These are phyloP conservation scores for Psittacula derbiana DNA, from an alignment of 2,797 vertebrate species.

Conservation along the genomic window DNA sequence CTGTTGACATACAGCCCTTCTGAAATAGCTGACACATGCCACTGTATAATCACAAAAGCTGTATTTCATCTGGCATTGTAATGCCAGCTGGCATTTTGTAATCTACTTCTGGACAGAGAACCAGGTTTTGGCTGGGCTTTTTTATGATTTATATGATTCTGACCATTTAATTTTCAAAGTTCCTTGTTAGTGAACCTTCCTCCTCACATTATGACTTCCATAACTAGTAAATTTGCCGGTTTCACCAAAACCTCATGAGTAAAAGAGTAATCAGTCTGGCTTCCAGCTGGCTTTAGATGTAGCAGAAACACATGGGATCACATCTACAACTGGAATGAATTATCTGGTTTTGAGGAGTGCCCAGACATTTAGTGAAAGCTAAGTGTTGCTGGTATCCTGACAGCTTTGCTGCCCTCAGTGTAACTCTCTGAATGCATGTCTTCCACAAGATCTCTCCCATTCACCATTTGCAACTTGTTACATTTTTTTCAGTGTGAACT, in stretches of 20 bases:
- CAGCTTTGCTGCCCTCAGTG: background rate
- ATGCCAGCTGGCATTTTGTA: background rate
- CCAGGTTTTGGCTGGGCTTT: background rate
- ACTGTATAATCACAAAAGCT: background rate
- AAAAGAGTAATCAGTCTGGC: background rate
- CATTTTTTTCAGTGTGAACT: background rate
- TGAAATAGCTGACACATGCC: background rate
- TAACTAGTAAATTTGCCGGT: background rate
- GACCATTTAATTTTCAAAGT: background rate
- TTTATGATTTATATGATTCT: background rate
- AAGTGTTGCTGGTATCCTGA: background rate
- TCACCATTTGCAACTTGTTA: slow-evolving; percentile 10
- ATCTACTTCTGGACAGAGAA: background rate
- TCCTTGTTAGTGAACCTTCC: background rate
- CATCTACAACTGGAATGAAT: background rate
- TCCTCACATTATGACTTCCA: background rate
- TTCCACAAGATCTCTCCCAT: background rate
- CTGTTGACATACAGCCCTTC: background rate
- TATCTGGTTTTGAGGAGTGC: background rate
- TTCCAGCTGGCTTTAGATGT: background rate
- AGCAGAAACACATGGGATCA: background rate
- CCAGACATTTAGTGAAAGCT: background rate
- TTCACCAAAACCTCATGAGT: background rate
- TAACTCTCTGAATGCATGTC: background rate
- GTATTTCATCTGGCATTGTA: background rate